These are phyloP conservation scores for Pteromalus puparum DNA, from an alignment of 1,140 invertebrate species.

Conservation along the genomic window DNA sequence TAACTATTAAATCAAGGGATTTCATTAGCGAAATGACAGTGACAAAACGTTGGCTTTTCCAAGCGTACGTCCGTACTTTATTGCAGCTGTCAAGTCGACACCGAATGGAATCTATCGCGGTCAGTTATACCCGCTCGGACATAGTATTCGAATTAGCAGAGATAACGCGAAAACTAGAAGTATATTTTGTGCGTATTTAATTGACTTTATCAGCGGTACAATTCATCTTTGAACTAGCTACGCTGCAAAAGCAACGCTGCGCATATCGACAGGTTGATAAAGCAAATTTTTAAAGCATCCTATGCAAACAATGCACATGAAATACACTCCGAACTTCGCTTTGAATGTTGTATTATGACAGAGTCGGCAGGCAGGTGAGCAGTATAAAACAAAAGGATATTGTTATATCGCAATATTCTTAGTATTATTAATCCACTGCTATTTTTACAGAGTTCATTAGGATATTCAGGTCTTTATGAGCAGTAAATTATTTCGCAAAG, in stretches of 20 bases:
- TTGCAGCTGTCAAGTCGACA: conserved; percentile 1
- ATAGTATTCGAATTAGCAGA: neutral
- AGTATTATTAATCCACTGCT: too few relatives aligned
- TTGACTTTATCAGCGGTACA: neutral
- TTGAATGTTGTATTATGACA: too few relatives aligned
- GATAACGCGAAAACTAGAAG: conserved; percentile 3
- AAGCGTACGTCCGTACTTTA: neutral
- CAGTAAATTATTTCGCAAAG: too few relatives aligned
- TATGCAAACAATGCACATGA: too few relatives aligned
- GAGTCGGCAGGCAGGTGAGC: too few relatives aligned
- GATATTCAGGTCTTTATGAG: too few relatives aligned
- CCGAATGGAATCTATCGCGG: neutral
- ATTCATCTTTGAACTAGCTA: neutral
- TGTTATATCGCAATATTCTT: too few relatives aligned
- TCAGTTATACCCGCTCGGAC: neutral
- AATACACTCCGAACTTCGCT: too few relatives aligned
- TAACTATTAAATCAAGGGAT: neutral
- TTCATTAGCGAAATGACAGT: neutral
- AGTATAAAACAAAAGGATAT: too few relatives aligned
- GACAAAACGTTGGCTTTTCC: neutral
- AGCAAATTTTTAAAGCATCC: too few relatives aligned
- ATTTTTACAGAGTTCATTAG: too few relatives aligned
- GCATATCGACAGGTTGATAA: neutral
- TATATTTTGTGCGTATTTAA: neutral
- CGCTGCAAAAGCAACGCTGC: neutral